phyloP scores from a whole-genome alignment of 1,140 invertebrate species.

The Saxidomus purpurata region DNA sequence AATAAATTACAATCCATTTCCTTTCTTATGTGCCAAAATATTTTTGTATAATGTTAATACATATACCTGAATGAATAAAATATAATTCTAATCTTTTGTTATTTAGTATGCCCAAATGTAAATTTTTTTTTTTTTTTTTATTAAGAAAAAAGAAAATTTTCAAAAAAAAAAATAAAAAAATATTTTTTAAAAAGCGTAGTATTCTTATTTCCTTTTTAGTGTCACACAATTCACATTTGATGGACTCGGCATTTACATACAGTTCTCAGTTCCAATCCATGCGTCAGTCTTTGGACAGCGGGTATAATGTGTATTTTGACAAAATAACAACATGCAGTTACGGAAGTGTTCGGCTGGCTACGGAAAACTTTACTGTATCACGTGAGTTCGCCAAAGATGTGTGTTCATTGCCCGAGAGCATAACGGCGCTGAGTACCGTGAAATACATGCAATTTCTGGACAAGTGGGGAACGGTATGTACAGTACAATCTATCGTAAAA shows the following conservation, averaged over 20 bases:
- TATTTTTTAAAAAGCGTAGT: too few species aligned
- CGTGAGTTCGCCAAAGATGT: conserved; percentile 34
- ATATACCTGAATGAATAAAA: too few species aligned
- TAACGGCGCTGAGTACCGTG: background rate
- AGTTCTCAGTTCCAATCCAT: background rate
- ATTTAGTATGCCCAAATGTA: too few species aligned
- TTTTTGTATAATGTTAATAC: too few species aligned
- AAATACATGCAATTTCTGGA: conserved; percentile 35
- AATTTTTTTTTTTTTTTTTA: too few species aligned
- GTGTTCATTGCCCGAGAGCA: background rate
- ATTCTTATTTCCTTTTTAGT: background rate
- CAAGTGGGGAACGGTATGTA: conserved; percentile 50
- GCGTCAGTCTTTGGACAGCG: background rate
- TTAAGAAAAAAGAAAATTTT: too few species aligned
- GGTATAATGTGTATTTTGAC: background rate
- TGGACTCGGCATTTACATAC: background rate
- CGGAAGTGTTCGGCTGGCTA: background rate
- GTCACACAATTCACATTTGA: background rate
- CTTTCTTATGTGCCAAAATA: too few species aligned
- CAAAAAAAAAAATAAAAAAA: too few species aligned
- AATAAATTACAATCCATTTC: too few species aligned
- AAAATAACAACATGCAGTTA: background rate
- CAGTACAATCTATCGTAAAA: background rate
- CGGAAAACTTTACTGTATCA: conserved; percentile 34
- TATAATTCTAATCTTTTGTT: too few species aligned